These are phyloP conservation scores for Drosophila oshimai DNA, from an alignment of 1,140 invertebrate genomes.

Conservation along the genomic window DNA sequence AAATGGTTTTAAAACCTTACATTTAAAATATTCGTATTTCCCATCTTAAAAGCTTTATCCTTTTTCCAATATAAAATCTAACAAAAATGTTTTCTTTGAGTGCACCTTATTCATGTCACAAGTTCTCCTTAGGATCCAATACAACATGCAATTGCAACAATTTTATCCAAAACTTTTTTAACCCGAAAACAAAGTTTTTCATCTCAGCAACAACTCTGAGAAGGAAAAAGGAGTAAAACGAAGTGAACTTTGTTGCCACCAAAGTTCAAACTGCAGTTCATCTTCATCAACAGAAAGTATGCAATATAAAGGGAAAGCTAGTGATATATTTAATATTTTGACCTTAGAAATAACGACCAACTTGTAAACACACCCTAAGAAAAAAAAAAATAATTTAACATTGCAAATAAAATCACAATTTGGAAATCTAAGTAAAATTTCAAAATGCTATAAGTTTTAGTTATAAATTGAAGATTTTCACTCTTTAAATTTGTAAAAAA, in stretches of 20 bases:
- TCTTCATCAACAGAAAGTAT: slow-evolving; percentile 63
- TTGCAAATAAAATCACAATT: no score
- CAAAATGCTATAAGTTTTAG: no score
- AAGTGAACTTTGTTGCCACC: slow-evolving; percentile 48
- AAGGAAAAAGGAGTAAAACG: slow-evolving; percentile 1
- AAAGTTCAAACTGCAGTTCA: slow-evolving; percentile 77
- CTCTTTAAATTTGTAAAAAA: slow-evolving; percentile 26
- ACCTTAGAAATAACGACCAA: not conserved
- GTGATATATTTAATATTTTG: not conserved
- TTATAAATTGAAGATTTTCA: slow-evolving; percentile 16
- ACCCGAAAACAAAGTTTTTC: slow-evolving; percentile 30
- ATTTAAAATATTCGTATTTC: not conserved
- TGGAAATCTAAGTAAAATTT: no score
- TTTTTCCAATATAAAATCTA: not conserved
- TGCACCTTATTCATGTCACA: not conserved
- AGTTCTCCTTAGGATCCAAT: slow-evolving; percentile 21
- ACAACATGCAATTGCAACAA: slow-evolving; percentile 60
- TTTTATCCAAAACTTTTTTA: slow-evolving; percentile 55
- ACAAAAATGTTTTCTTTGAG: not conserved
- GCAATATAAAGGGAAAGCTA: slow-evolving; percentile 3
- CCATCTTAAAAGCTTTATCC: no score
- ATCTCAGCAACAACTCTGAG: slow-evolving; percentile 1
- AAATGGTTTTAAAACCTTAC: not conserved
- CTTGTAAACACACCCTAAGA: no score
- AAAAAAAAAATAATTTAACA: no score